phyloP scores from a whole-genome alignment of 2,888 invertebrate species.

The Agapostemon virescens region DNA sequence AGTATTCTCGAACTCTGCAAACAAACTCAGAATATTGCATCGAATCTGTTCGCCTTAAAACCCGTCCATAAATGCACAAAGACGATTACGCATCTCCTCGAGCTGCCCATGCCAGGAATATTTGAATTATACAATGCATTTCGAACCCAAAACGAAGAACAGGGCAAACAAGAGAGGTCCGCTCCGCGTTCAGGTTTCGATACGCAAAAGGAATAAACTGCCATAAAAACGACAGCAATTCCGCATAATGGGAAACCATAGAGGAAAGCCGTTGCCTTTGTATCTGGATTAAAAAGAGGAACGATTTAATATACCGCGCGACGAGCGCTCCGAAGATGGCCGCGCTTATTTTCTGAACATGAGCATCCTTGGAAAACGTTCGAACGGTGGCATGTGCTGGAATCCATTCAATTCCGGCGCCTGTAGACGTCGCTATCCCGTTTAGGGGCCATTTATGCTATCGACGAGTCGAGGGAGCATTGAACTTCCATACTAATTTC shows the following conservation, averaged over 20 bases:
- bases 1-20: background rate
- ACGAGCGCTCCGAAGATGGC: background rate
- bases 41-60: background rate
- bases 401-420: background rate
- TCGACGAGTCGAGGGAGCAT: background rate
- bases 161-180: background rate
- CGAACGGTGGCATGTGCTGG: background rate
- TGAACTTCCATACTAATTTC: background rate
- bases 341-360: background rate
- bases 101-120: background rate
- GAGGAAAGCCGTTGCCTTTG: background rate
- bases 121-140: background rate
- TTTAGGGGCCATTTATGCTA: slow-evolving; percentile 1
- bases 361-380: background rate
- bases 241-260: background rate
- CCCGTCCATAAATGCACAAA: background rate
- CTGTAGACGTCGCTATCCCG: background rate
- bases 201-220: background rate
- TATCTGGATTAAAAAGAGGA: background rate
- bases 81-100: background rate
- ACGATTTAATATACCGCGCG: background rate
- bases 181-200: background rate
- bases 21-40: background rate
- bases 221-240: background rate
- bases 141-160: background rate